Conservation (phyloP, 2,888 invertebrate genomes). For the Leptinotarsa tumamoca region DNA sequence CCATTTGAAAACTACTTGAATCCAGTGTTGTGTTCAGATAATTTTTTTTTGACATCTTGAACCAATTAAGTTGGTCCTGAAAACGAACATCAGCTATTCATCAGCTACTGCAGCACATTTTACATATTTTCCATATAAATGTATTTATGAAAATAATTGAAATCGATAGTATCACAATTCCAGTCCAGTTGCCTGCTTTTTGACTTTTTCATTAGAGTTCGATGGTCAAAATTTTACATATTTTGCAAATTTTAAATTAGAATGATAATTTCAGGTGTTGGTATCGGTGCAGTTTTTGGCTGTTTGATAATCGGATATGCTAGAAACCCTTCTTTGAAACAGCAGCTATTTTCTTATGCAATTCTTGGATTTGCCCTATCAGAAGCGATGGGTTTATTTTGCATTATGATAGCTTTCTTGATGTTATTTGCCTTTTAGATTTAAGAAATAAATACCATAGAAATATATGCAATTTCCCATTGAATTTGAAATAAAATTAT, state of each 20-base stretch:
- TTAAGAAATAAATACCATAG: slow-evolving; percentile 44
- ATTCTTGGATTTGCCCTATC: slow-evolving; percentile 97
- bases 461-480: slow-evolving; percentile 24
- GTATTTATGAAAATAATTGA: no score
- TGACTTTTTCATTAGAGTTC: slow-evolving; percentile 27
- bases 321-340: slow-evolving; percentile 96
- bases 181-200: not conserved
- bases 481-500: slow-evolving; percentile 28
- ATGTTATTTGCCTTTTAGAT: slow-evolving; percentile 93
- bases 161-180: no score
- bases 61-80: no score
- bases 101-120: no score
- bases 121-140: no score
- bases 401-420: slow-evolving; percentile 98
- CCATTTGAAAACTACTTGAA: no score
- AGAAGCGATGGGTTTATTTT: slow-evolving; percentile 99
- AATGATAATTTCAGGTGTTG: slow-evolving; percentile 79
- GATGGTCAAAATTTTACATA: slow-evolving; percentile 23
- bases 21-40: no score
- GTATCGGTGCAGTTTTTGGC: slow-evolving; percentile 97
- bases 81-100: no score
- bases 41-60: no score
- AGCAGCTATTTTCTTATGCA: slow-evolving; percentile 97
- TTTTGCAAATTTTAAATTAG: slow-evolving; percentile 7
- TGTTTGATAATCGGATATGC: slow-evolving; percentile 96